A percentile compares a stretch with the other conserved stretches of the same genome.
These are phyloP conservation scores for Onychorhynchus coronatus DNA, from an alignment of 2,113 vertebrate genomes.

Conservation along the genomic window DNA sequence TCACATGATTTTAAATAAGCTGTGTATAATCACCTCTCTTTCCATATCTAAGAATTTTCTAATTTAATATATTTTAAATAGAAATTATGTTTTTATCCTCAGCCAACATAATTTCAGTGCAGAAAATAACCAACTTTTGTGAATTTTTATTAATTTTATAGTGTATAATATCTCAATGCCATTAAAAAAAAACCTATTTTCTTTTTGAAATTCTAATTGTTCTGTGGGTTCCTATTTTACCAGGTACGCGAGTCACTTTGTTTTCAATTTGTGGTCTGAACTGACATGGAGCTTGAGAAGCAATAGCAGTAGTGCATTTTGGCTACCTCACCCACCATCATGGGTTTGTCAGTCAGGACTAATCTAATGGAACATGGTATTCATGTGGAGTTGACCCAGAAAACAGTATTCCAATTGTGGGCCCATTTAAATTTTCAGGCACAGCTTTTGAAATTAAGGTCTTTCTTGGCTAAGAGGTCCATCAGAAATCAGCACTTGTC, in stretches of 20 bases:
- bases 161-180: background rate
- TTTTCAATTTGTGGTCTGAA: background rate
- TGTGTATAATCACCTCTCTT: background rate
- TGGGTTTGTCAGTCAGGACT: background rate
- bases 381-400: background rate
- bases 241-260: background rate
- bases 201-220: background rate
- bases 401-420: background rate
- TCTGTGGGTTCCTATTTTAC: background rate
- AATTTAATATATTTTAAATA: background rate
- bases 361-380: background rate
- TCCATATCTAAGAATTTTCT: background rate
- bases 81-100: background rate
- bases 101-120: background rate
- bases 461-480: background rate
- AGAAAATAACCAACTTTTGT: background rate
- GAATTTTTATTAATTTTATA: background rate
- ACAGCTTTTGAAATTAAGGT: background rate
- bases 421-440: background rate
- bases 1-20: background rate
- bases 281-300: background rate
- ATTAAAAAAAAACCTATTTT: background rate
- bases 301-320: background rate
- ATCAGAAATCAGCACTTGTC: background rate
- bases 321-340: background rate